A percentile compares a stretch with the other conserved stretches of the same genome.
Conservation (phyloP, 2,888 invertebrate genomes). For the Tiliacea aurago region DNA sequence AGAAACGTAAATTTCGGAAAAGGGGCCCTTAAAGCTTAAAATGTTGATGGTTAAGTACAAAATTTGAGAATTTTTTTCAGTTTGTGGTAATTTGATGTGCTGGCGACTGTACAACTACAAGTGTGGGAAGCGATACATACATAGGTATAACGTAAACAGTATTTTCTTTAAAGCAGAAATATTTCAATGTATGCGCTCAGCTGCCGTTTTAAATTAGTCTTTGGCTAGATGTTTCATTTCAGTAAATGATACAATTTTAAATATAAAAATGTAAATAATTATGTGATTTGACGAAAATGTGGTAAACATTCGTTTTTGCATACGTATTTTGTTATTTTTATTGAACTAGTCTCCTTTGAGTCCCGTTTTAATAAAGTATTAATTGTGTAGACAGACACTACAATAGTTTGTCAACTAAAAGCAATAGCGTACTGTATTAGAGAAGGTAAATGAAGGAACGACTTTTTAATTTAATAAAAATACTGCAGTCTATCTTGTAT, state of each 20-base stretch:
- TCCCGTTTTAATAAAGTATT: constrained; percentile 18
- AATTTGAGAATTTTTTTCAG: too few relatives aligned
- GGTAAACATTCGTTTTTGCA: constrained; percentile 26
- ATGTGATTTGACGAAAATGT: constrained; percentile 34
- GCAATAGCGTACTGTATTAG: background rate
- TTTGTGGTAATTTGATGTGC: too few relatives aligned
- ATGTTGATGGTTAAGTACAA: too few relatives aligned
- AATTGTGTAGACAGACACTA: constrained; percentile 25
- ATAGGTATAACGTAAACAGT: background rate
- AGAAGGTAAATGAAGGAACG: background rate
- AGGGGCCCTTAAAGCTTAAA: too few relatives aligned
- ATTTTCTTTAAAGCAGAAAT: background rate
- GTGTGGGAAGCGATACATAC: background rate
- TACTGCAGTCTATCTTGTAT: background rate
- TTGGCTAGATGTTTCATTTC: constrained; percentile 43
- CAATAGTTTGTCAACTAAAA: constrained; percentile 1
- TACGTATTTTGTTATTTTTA: constrained; percentile 25
- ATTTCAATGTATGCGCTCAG: constrained; percentile 34
- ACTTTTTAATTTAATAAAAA: constrained; percentile 2
- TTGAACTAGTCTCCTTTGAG: constrained; percentile 39
- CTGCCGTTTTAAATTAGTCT: constrained; percentile 45
- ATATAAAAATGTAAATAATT: constrained; percentile 45
- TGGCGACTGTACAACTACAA: background rate
- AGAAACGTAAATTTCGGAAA: too few relatives aligned
- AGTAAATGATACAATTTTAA: constrained; percentile 15